phyloP scores from a whole-genome alignment of 2,797 vertebrate genomes.

The Dromococcyx pavoninus region DNA sequence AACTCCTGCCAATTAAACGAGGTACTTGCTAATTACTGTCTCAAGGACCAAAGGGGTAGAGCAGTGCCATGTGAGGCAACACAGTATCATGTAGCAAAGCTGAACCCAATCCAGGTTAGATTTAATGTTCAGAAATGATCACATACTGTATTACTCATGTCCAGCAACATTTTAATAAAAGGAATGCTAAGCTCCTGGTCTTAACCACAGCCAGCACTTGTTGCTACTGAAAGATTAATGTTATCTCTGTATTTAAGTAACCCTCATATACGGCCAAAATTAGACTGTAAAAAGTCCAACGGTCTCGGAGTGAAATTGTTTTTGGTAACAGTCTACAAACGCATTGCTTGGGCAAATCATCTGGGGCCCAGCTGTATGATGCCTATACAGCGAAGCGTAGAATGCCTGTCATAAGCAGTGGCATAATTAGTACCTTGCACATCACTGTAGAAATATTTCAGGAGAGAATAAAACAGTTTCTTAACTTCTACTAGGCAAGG shows the following conservation, averaged over 20 bases:
- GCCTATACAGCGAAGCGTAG: not conserved
- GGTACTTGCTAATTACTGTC: slow-evolving; percentile 45
- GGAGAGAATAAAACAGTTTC: not conserved
- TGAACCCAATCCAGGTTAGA: slow-evolving; percentile 64
- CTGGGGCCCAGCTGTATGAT: slow-evolving; percentile 6
- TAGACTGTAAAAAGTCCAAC: slow-evolving; percentile 74
- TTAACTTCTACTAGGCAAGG: not conserved
- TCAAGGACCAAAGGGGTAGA: slow-evolving; percentile 32
- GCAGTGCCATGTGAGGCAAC: slow-evolving; percentile 19
- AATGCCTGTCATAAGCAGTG: not conserved
- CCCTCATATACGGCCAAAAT: slow-evolving; percentile 76
- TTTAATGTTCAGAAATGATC: slow-evolving; percentile 61
- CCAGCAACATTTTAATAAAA: slow-evolving; percentile 75
- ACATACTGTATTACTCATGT: slow-evolving; percentile 33
- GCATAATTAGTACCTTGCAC: not conserved
- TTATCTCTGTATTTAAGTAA: slow-evolving; percentile 85
- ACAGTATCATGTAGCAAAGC: slow-evolving; percentile 7
- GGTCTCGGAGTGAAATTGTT: slow-evolving; percentile 48
- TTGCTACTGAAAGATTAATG: slow-evolving; percentile 80
- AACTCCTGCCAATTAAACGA: slow-evolving; percentile 39
- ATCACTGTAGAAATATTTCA: not conserved
- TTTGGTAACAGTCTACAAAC: slow-evolving; percentile 64
- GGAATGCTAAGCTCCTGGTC: slow-evolving; percentile 75
- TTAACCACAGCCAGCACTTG: slow-evolving; percentile 68
- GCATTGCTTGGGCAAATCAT: slow-evolving; percentile 29